Conservation (phyloP, 1,140 invertebrate genomes). For the Sipha flava region DNA sequence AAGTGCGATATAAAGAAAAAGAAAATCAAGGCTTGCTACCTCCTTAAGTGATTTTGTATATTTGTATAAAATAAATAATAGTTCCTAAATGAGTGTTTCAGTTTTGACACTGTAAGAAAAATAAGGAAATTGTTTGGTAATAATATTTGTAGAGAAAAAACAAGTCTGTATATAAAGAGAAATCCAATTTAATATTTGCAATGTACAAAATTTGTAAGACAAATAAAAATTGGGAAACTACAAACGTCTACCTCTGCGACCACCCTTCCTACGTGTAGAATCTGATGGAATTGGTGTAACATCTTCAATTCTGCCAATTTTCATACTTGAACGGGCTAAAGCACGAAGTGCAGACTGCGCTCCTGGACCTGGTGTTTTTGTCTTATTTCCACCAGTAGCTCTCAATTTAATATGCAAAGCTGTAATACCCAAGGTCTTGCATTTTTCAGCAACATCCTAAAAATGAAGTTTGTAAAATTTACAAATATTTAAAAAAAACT, state of each 20-base stretch:
- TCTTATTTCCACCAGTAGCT: constrained; percentile 96
- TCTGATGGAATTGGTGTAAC: constrained; percentile 99
- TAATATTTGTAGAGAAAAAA: background rate
- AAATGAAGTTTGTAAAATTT: constrained; percentile 39
- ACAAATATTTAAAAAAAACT: background rate
- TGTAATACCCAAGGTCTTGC: constrained; percentile 91
- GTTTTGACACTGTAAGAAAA: too few relatives aligned
- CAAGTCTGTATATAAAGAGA: background rate
- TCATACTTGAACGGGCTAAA: constrained; percentile 96
- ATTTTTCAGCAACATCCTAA: constrained; percentile 97
- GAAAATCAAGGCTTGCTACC: too few relatives aligned
- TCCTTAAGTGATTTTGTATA: too few relatives aligned
- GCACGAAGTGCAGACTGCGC: constrained; percentile 96
- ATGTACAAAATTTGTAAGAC: background rate
- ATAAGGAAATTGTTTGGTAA: too few relatives aligned
- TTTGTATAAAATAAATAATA: too few relatives aligned
- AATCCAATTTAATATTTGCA: constrained; percentile 19
- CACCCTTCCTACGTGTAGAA: constrained; percentile 97
- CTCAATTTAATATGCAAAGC: constrained; percentile 96
- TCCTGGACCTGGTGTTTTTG: constrained; percentile 95
- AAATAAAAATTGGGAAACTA: constrained; percentile 49
- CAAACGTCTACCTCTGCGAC: constrained; percentile 95
- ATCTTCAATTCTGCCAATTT: constrained; percentile 98
- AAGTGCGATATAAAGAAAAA: too few relatives aligned
- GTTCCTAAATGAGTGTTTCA: too few relatives aligned